Evolutionary conservation across 1,140 invertebrate species (phyloP).

Genomic region (Ceratina calcarata): DNA sequence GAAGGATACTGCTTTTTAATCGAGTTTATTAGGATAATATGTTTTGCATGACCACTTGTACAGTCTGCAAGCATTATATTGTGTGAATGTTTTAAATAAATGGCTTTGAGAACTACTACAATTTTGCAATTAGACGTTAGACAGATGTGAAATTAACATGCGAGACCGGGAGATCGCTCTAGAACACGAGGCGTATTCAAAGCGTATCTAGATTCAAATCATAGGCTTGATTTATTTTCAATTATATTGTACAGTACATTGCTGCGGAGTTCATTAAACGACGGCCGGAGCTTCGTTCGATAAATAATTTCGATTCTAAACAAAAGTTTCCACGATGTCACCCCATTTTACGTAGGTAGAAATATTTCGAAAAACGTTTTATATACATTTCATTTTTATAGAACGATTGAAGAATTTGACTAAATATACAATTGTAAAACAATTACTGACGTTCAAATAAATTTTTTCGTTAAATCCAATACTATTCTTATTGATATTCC

Average conservation of each 20-base stretch:
- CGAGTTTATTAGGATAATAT: background rate
- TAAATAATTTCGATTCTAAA: conserved; percentile 1
- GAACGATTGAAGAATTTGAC: background rate
- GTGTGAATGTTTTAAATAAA: conserved; percentile 10
- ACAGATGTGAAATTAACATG: background rate
- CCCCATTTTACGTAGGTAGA: background rate
- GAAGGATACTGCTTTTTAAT: conserved; percentile 3
- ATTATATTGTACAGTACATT: too few relatives aligned
- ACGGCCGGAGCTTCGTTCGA: background rate
- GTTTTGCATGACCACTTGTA: conserved; percentile 10
- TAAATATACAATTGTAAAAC: conserved; percentile 26
- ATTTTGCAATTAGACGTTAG: background rate
- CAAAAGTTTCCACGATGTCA: background rate
- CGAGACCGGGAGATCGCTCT: background rate
- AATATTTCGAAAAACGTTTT: conserved; percentile 14
- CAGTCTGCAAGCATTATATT: background rate
- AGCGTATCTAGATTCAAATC: background rate
- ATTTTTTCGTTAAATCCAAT: conserved; percentile 10
- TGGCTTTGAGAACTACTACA: background rate
- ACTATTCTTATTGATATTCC: too few relatives aligned
- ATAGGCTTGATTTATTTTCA: too few relatives aligned
- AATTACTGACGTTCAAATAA: conserved; percentile 10
- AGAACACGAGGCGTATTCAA: background rate
- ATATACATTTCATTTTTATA: conserved; percentile 37
- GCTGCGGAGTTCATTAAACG: background rate